Base-by-base conservation (phyloP, 2,113 vertebrate species). In the Megaptera novaeangliae region DNA sequence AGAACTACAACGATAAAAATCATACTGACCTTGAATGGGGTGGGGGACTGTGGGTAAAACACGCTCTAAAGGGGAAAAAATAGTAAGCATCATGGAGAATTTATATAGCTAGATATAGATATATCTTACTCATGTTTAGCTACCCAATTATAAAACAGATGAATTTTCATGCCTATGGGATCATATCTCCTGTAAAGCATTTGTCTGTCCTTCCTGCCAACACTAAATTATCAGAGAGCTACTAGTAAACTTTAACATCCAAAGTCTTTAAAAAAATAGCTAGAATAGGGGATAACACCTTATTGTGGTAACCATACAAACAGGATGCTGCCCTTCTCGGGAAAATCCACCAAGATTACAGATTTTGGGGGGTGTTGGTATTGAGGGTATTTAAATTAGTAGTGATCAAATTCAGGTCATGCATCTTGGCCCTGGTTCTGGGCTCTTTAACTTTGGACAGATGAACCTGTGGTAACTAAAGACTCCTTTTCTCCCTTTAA, bases 11-110 rank as follows among this genome's bases (percentile, higher is more conserved):
- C 98, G 98, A 98, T 96, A 98, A 98, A 98, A 95, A 98, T 97
- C 93, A 99, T 99, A 99, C 99, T 99, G 99, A 99, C 99, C 99
- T 99, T 99, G 98, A 98, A 98, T 98, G 97, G 98, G 98, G 95
- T 99, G 98, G 98, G 99, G 99, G 97, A 99, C 98, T 99, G 99
- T 99, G 98, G 99, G 99, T 98, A 99, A 99, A 98, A 99, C 98
- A 98, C 97, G 99, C 97, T 99, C 99, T 99, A 98, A 98, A 98
- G 98, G 98, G 98, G 98, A 93, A 97, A 99, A 98, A 99, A 98
- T 97, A 99, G 98, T 98, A 98, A 99, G 97, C 98, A 98, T 98
- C 98, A 98, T 96, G 97, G 97, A 98, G 92, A 98, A 94, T 95
- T 95, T 80, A 97, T 97, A 98, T 78, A 77, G 92, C 78, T 98